phyloP scores from a whole-genome alignment of 2,113 vertebrate genomes.

The Pheucticus melanocephalus region DNA sequence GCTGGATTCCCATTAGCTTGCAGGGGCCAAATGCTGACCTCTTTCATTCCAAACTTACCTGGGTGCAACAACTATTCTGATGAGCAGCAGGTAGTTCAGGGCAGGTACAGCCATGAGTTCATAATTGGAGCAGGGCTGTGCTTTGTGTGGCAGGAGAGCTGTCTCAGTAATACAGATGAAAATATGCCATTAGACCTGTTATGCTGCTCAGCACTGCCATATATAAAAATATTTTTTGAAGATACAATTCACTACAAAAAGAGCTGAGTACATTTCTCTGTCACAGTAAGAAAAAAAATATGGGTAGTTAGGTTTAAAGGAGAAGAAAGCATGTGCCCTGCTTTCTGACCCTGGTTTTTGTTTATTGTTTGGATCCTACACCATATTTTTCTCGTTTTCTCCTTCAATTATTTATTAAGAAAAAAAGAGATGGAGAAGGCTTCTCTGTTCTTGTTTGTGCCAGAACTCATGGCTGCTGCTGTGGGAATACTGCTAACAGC shows the following conservation, averaged over 20 bases:
- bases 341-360: conserved; percentile 15
- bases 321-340: background rate
- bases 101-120: background rate
- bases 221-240: conserved; percentile 31
- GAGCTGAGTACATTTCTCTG: conserved; percentile 18
- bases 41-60: background rate
- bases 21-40: background rate
- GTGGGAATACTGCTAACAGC: conserved; percentile 17
- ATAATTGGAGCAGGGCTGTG: background rate
- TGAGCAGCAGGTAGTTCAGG: background rate
- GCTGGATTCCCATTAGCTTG: background rate
- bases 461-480: background rate
- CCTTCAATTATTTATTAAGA: conserved; percentile 58
- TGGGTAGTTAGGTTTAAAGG: conserved; percentile 12
- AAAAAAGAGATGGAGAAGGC: background rate
- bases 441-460: conserved; percentile 39
- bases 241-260: conserved; percentile 30
- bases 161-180: background rate
- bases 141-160: background rate
- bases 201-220: background rate
- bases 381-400: conserved; percentile 38
- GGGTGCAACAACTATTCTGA: background rate
- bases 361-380: conserved; percentile 34
- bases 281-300: conserved; percentile 11
- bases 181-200: conserved; percentile 28